These are phyloP conservation scores for Cephus cinctus DNA, from an alignment of 1,140 invertebrate species.

Conservation along the genomic window DNA sequence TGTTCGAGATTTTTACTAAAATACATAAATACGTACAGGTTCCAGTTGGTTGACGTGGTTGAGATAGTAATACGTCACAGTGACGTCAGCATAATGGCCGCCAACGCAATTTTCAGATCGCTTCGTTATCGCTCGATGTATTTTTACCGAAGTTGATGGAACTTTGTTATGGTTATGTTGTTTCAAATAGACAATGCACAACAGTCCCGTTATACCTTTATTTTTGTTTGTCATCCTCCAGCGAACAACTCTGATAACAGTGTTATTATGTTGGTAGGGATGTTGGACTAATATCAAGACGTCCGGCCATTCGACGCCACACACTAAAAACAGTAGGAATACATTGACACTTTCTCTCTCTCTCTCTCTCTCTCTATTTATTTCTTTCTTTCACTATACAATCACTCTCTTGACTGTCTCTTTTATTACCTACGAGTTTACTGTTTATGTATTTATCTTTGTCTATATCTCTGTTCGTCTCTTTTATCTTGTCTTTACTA, in stretches of 20 bases:
- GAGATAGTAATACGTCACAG: too few species aligned
- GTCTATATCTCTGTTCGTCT: slow-evolving; percentile 3
- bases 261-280: slow-evolving; percentile 53
- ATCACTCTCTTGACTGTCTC: slow-evolving; percentile 22
- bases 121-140: too few species aligned
- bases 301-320: slow-evolving; percentile 49
- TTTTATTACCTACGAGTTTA: slow-evolving; percentile 26
- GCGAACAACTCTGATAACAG: slow-evolving; percentile 38
- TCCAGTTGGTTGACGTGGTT: not conserved
- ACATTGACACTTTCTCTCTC: slow-evolving; percentile 45
- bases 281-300: slow-evolving; percentile 49
- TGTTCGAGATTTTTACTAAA: too few species aligned
- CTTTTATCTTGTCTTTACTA: slow-evolving; percentile 14
- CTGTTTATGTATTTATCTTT: slow-evolving; percentile 11
- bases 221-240: too few species aligned
- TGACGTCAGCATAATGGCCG: too few species aligned
- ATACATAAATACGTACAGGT: not conserved
- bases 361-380: slow-evolving; percentile 22
- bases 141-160: too few species aligned
- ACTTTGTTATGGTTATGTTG: too few species aligned
- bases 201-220: too few species aligned
- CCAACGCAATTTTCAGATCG: too few species aligned
- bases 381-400: slow-evolving; percentile 8
- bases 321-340: slow-evolving; percentile 52
- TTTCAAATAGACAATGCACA: too few species aligned